A percentile compares a stretch with the other conserved stretches of the same genome.
phyloP scores from a whole-genome alignment of 2,113 vertebrate genomes.

The Plotosus lineatus region DNA sequence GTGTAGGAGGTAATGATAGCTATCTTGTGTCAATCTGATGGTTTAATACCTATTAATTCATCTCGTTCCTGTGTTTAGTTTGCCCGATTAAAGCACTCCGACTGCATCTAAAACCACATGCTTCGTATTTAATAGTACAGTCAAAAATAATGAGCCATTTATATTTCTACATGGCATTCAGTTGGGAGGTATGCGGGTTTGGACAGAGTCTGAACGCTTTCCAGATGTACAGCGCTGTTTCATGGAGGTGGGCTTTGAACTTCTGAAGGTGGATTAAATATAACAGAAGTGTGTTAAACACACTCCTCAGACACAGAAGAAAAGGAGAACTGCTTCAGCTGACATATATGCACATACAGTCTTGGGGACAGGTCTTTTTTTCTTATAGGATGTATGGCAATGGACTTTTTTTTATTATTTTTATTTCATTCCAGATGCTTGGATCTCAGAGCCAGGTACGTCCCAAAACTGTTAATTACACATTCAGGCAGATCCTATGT shows the following conservation, averaged over 20 bases:
- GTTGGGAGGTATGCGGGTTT: slow-evolving; percentile 8
- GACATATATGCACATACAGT: background rate
- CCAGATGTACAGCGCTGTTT: slow-evolving; percentile 20
- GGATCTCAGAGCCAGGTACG: slow-evolving; percentile 38
- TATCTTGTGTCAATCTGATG: background rate
- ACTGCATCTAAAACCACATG: background rate
- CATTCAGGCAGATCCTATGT: background rate
- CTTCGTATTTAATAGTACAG: background rate
- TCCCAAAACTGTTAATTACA: background rate
- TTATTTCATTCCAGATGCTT: slow-evolving; percentile 31
- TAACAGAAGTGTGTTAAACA: slow-evolving; percentile 1
- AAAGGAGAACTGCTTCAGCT: background rate
- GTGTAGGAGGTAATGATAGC: background rate
- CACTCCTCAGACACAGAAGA: background rate
- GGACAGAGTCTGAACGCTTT: slow-evolving; percentile 6
- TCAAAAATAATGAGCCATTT: slow-evolving; percentile 1
- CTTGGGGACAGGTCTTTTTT: background rate
- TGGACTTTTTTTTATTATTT: slow-evolving; percentile 6
- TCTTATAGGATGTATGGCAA: slow-evolving; percentile 24
- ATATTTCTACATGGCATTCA: slow-evolving; percentile 8
- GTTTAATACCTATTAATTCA: background rate
- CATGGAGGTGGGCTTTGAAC: background rate
- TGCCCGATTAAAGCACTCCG: background rate
- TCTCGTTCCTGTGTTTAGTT: background rate
- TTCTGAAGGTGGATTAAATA: slow-evolving; percentile 6